Conservation (phyloP, 2,797 vertebrate species). For the Tinamus major region DNA sequence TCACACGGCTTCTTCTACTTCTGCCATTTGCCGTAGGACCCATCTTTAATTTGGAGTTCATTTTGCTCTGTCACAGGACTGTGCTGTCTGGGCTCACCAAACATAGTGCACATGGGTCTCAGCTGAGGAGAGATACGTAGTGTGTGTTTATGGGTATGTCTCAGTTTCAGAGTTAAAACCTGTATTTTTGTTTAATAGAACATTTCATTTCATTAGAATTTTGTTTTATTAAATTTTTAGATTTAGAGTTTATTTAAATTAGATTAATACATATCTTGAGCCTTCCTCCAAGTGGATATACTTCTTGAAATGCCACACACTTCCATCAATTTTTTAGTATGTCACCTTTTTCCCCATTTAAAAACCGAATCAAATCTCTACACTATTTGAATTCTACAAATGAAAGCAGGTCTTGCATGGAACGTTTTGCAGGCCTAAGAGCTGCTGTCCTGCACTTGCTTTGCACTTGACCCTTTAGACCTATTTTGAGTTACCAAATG, state of each 20-base stretch:
- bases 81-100: neutral
- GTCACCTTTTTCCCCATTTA: neutral
- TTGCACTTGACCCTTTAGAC: slow-evolving; percentile 74
- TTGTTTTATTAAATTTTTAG: no score
- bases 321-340: neutral
- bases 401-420: slow-evolving; percentile 61
- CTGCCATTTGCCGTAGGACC: neutral
- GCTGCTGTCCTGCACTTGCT: slow-evolving; percentile 58
- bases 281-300: neutral
- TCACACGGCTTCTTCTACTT: neutral
- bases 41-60: neutral
- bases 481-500: slow-evolving; percentile 77
- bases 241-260: neutral
- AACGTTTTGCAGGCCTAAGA: slow-evolving; percentile 66
- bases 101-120: accelerated
- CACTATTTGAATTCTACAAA: slow-evolving; percentile 45
- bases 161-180: neutral
- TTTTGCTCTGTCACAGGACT: neutral
- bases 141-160: neutral
- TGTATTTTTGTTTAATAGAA: neutral
- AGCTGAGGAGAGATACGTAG: accelerated
- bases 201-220: no score
- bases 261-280: neutral
- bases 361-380: slow-evolving; percentile 11
- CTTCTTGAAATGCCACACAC: accelerated